Percentiles rank a stretch among this genome's conserved stretches.
Conservation (phyloP, 2,113 vertebrate species). For the Nannospalax galili region DNA sequence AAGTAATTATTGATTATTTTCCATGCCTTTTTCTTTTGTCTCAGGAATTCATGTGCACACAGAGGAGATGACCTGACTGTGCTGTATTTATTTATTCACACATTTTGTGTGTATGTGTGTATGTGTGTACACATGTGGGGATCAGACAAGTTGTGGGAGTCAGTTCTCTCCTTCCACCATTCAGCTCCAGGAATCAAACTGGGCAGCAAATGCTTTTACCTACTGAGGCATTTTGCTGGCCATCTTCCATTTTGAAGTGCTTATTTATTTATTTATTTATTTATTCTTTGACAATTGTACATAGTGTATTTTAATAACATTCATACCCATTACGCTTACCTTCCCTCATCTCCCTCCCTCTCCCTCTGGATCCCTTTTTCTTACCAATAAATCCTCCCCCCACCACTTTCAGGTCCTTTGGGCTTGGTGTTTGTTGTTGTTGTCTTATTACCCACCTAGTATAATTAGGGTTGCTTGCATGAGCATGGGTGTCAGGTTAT, state of each 20-base stretch:
- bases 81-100: neutral
- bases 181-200: too few relatives aligned
- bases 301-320: neutral
- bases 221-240: too few relatives aligned
- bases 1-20: neutral
- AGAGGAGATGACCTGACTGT: neutral
- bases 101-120: neutral
- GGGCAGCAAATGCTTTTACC: neutral
- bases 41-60: neutral
- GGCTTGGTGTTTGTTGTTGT: neutral
- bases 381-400: too few relatives aligned
- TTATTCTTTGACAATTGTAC: neutral
- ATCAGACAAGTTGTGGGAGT: neutral
- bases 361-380: neutral
- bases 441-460: neutral
- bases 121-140: neutral
- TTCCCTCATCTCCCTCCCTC: neutral
- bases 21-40: neutral
- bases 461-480: too few relatives aligned
- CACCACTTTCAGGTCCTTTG: neutral
- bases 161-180: rapidly evolving
- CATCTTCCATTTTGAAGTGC: too few relatives aligned
- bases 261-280: neutral
- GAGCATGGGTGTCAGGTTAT: too few relatives aligned
- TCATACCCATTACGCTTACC: neutral